phyloP scores from a whole-genome alignment of 1,140 invertebrate species.

The Cotesia chilonis region DNA sequence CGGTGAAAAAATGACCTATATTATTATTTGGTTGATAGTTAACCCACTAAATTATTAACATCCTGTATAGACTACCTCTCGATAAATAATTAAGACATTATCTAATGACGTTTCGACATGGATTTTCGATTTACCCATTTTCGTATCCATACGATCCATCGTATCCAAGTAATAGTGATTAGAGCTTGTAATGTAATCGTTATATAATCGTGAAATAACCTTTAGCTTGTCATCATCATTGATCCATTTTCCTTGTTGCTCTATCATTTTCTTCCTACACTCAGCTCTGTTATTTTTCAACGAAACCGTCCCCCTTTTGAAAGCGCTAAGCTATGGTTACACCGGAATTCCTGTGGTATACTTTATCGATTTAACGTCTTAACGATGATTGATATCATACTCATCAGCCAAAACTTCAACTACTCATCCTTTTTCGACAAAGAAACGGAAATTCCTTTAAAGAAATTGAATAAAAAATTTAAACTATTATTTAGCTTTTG shows the following conservation, averaged over 20 bases:
- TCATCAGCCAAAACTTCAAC: constrained; percentile 1
- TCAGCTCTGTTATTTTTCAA: not conserved
- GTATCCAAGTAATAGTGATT: not conserved
- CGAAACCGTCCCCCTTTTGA: not conserved
- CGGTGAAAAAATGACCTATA: too few species aligned
- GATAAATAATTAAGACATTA: not conserved
- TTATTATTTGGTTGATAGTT: too few species aligned
- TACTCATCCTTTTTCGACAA: not conserved
- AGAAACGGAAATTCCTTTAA: too few species aligned
- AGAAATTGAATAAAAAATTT: too few species aligned
- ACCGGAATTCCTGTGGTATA: not conserved
- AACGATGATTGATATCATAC: constrained; percentile 37
- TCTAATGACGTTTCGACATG: not conserved
- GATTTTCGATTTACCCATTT: not conserved
- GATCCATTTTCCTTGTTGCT: constrained; percentile 17
- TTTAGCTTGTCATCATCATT: constrained; percentile 7
- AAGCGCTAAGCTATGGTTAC: constrained; percentile 1
- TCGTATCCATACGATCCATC: not conserved
- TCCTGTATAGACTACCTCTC: too few species aligned
- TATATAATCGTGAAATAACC: constrained; percentile 22
- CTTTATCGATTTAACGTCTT: constrained; percentile 35
- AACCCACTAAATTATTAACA: too few species aligned
- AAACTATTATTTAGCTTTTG: too few species aligned
- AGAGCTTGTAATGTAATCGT: not conserved
- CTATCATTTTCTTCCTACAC: not conserved